Base-by-base conservation (phyloP, 2,888 invertebrate species). In the Beris chalybata region DNA sequence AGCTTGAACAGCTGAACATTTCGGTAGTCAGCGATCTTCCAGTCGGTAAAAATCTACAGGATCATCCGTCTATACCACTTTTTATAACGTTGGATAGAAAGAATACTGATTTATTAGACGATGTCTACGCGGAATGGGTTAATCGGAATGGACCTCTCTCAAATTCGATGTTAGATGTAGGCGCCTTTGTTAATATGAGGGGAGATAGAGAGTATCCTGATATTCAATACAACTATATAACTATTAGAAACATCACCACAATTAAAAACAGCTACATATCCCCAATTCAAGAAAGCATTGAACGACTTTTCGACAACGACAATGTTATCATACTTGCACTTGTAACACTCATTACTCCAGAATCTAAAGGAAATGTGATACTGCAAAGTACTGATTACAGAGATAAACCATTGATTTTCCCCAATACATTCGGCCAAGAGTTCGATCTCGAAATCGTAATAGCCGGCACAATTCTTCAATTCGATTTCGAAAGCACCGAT, bases 21-120 rank as follows among this genome's bases (percentile, higher is more conserved):
- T 69, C 72, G 5, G 52, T 72, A 1, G 12, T 73, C 0, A 69
- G 64, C 9, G 71, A 76, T 48, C 63, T 78, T 43, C 65, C 65
- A 9, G 92, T 92, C 0, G 91, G 91, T 0, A 83, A 87, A 70
- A 89, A 92, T 74, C 82, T 93, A 0, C 92, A 92, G 76, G 93
- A 93, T 75, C 93, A 93, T 75, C 87, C 90, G 56, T 88, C 87
- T 11, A 82, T 88, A 66, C 73, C 74, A 4, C 1, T 67, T 74
- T 4, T 65, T 70, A 15, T 76, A 30, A 71, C 71, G 67, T 56
- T 30, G 1, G 67, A 71, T 4, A 65, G 30, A 29, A 65, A 71
- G 1, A n/a, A 59, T 5, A 30, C 55, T 15, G 70, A 70, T 2
- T 5, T 43, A 3, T 32, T 74, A 0, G 72, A 74, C 54, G 44